These are phyloP conservation scores for Ondatra zibethicus DNA, from an alignment of 2,113 vertebrate species.

Conservation along the genomic window DNA sequence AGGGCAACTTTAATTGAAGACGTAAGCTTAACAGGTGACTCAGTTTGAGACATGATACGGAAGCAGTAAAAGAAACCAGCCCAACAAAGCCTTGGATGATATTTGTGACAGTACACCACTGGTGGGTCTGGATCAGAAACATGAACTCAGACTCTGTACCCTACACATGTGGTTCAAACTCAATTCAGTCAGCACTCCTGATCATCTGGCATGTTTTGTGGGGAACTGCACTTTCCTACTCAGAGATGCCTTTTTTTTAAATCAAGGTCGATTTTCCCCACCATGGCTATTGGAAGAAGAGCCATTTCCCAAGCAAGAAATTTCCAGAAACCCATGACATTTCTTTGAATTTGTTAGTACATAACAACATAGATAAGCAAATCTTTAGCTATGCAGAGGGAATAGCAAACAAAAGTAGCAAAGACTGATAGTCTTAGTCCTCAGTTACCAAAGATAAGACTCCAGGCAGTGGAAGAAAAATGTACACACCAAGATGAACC, in stretches of 20 bases:
- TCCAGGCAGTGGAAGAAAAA: background rate
- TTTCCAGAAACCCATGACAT: background rate
- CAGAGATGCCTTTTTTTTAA: background rate
- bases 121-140: background rate
- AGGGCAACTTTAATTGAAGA: conserved; percentile 43
- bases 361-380: background rate
- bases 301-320: conserved; percentile 26
- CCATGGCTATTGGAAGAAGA: background rate
- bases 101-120: background rate
- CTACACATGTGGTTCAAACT: background rate
- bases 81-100: background rate
- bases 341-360: background rate
- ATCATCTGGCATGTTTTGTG: background rate
- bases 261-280: background rate
- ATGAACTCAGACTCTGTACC: background rate
- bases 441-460: conserved; percentile 6
- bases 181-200: background rate
- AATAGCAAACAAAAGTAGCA: background rate
- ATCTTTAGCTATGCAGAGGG: background rate
- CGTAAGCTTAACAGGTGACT: conserved; percentile 39
- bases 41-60: conserved; percentile 20
- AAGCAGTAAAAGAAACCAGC: conserved; percentile 14
- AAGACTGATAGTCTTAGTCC: background rate
- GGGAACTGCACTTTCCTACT: background rate
- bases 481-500: background rate